These are phyloP conservation scores for Pedetes capensis DNA, from an alignment of 2,113 vertebrate genomes.

Conservation along the genomic window DNA sequence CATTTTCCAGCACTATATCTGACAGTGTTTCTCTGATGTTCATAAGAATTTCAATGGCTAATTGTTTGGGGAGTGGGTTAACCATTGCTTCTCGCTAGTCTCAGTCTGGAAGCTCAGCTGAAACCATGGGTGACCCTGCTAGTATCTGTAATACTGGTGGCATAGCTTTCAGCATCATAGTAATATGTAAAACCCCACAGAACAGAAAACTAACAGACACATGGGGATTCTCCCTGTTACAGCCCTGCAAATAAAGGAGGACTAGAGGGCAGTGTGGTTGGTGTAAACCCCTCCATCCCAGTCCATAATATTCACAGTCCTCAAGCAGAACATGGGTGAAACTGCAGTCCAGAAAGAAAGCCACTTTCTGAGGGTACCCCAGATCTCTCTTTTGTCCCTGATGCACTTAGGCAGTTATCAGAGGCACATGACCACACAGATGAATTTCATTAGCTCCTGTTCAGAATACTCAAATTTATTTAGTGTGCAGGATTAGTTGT, in stretches of 20 bases:
- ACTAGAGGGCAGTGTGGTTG: background rate
- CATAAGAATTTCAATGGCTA: too few relatives aligned
- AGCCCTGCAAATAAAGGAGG: background rate
- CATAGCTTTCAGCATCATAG: too few relatives aligned
- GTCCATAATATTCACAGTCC: background rate
- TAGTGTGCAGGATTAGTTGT: background rate
- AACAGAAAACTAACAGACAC: too few relatives aligned
- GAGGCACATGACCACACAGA: background rate
- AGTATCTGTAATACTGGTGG: too few relatives aligned
- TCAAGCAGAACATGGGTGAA: background rate
- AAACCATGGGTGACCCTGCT: too few relatives aligned
- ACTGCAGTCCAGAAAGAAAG: background rate
- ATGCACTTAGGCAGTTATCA: background rate
- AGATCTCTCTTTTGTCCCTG: background rate
- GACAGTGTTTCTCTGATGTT: too few relatives aligned
- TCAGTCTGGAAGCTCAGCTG: too few relatives aligned
- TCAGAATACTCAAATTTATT: constrained; percentile 30
- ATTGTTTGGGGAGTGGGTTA: too few relatives aligned
- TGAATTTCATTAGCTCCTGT: constrained; percentile 35
- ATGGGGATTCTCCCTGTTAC: background rate
- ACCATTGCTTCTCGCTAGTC: too few relatives aligned
- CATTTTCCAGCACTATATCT: too few relatives aligned
- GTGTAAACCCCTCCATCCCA: background rate
- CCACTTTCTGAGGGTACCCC: background rate
- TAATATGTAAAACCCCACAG: too few relatives aligned